These are phyloP conservation scores for Tyrannus savana DNA, from an alignment of 2,113 vertebrate genomes.

Conservation along the genomic window DNA sequence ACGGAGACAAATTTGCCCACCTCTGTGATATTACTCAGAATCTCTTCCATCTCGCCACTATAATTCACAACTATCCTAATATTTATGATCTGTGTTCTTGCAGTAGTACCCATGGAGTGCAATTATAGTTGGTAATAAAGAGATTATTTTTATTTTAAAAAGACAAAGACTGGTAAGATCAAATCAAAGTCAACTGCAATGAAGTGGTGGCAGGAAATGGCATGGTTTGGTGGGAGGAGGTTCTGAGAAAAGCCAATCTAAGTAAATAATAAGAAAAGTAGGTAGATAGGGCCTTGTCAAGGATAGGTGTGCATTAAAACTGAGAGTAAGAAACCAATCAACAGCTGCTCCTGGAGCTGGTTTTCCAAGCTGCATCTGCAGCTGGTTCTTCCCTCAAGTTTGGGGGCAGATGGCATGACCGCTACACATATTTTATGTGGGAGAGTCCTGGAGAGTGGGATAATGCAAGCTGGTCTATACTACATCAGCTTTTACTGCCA, in stretches of 20 bases:
- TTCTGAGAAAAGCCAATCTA: not conserved
- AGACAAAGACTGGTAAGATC: not conserved
- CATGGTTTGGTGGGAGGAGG: not conserved
- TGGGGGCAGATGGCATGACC: not conserved
- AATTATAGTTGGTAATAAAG: not conserved
- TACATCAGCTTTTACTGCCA: not conserved
- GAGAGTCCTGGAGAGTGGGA: not conserved
- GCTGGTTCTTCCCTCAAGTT: not conserved
- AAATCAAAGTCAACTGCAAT: not conserved
- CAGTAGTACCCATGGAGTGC: not conserved
- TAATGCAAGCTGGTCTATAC: not conserved
- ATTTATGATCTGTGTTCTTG: not conserved
- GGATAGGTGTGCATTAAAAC: not conserved
- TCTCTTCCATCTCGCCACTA: not conserved
- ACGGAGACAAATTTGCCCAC: not conserved
- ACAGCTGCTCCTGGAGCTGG: not conserved
- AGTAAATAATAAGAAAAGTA: not conserved
- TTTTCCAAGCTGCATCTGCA: not conserved
- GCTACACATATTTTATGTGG: rapidly evolving
- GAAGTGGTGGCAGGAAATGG: not conserved
- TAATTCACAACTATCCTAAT: not conserved
- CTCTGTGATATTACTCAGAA: not conserved
- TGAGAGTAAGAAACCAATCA: not conserved
- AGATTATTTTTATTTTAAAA: not conserved
- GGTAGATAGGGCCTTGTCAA: not conserved